A percentile compares a stretch with the other conserved stretches of the same genome.
These are phyloP conservation scores for Orchestia grillus DNA, from an alignment of 1,140 invertebrate genomes.

Conservation along the genomic window DNA sequence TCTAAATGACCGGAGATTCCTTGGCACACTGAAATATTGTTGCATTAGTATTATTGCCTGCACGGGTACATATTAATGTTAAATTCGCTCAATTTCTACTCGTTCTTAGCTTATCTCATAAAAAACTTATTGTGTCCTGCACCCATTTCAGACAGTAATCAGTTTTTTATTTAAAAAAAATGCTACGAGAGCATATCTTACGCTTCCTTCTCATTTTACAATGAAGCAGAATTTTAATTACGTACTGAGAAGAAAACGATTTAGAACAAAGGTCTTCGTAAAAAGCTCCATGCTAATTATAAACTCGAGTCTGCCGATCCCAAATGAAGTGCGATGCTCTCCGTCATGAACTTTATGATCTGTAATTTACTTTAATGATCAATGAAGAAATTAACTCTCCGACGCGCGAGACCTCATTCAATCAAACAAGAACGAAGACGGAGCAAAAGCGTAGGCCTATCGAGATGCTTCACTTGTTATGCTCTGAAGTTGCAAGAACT, in stretches of 20 bases:
- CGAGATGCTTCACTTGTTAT: background rate
- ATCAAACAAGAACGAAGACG: background rate
- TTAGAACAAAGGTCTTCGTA: background rate
- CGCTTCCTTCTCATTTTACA: background rate
- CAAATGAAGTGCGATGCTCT: background rate
- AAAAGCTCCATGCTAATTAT: background rate
- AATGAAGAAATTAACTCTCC: background rate
- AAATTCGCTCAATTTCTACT: too few relatives aligned
- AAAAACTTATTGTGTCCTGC: too few relatives aligned
- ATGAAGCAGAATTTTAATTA: background rate
- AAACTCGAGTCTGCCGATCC: background rate
- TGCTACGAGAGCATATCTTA: background rate
- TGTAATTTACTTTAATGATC: background rate
- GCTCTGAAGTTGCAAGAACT: too few relatives aligned
- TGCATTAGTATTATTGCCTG: too few relatives aligned
- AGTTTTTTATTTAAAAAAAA: background rate
- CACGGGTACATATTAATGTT: too few relatives aligned
- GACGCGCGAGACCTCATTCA: background rate
- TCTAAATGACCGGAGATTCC: too few relatives aligned
- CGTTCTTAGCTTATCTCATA: too few relatives aligned
- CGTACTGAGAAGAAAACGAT: background rate
- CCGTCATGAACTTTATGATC: background rate
- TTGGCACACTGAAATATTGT: too few relatives aligned
- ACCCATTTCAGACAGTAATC: background rate
- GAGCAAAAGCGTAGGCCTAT: background rate